These are phyloP conservation scores for Cricetomys ansorgei DNA, from an alignment of 2,113 vertebrate genomes.

Conservation along the genomic window DNA sequence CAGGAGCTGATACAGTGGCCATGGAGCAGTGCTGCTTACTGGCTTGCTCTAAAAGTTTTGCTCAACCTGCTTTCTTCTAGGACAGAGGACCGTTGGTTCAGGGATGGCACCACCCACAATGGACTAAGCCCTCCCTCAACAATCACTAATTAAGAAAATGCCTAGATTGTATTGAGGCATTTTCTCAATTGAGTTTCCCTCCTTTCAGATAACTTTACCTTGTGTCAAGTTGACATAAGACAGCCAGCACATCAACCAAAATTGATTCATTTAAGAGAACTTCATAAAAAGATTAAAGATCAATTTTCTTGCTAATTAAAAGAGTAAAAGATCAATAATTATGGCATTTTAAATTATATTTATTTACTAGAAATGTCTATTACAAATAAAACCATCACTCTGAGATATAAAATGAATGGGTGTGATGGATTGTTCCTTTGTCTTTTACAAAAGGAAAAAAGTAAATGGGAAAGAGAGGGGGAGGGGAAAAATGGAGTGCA, in stretches of 20 bases:
- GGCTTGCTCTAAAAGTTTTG: not conserved
- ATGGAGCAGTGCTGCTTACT: not conserved
- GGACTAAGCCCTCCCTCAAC: not conserved
- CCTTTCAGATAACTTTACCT: not conserved
- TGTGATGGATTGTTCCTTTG: not conserved
- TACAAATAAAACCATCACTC: constrained; percentile 15
- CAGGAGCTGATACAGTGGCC: not conserved
- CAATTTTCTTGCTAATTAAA: constrained; percentile 66
- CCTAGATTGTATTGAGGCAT: not conserved
- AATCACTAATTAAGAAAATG: not conserved
- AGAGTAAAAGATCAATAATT: constrained; percentile 58
- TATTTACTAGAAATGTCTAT: constrained; percentile 58
- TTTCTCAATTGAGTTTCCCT: not conserved
- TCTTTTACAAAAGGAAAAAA: not conserved
- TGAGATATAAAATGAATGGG: constrained; percentile 2
- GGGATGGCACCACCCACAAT: not conserved
- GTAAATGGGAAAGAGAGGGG: not conserved
- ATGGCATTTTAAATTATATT: constrained; percentile 74
- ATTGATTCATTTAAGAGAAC: constrained; percentile 46
- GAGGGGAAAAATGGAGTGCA: not conserved
- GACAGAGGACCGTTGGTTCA: not conserved
- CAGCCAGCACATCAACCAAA: not conserved
- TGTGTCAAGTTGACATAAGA: not conserved
- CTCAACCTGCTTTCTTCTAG: not conserved
- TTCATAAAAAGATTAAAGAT: constrained; percentile 66